phyloP scores from a whole-genome alignment of 2,888 invertebrate genomes.

The Lithophane ornitopus region DNA sequence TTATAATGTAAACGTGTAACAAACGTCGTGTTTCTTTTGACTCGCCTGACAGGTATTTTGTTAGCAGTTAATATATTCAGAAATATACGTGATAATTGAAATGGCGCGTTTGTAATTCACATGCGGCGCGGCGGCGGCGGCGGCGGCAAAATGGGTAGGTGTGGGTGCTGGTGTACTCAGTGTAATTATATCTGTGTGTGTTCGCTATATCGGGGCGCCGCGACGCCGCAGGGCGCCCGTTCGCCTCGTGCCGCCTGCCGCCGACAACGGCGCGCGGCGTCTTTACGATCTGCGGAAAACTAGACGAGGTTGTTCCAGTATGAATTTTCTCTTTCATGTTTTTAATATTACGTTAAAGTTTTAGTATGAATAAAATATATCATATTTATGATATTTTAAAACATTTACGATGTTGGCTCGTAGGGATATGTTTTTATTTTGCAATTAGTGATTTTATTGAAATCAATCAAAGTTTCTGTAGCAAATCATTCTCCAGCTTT shows the following conservation, averaged over 20 bases:
- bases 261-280: not conserved
- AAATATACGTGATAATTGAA: slow-evolving; percentile 61
- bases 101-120: slow-evolving; percentile 56
- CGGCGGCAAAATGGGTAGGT: slow-evolving; percentile 43
- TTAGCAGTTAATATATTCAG: slow-evolving; percentile 47
- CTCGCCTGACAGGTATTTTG: slow-evolving; percentile 48
- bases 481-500: slow-evolving; percentile 13
- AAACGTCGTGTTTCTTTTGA: slow-evolving; percentile 53
- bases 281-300: slow-evolving; percentile 49
- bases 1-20: slow-evolving; percentile 43
- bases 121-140: slow-evolving; percentile 16
- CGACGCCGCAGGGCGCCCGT: slow-evolving; percentile 53
- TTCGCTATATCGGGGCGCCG: slow-evolving; percentile 58
- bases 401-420: slow-evolving; percentile 28
- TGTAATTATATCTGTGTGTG: slow-evolving; percentile 31
- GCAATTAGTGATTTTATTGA: not conserved
- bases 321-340: slow-evolving; percentile 45
- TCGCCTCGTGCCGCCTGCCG: slow-evolving; percentile 57
- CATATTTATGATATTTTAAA: slow-evolving; percentile 32
- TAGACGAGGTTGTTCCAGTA: slow-evolving; percentile 20
- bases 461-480: slow-evolving; percentile 4
- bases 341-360: slow-evolving; percentile 13
- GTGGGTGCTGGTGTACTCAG: slow-evolving; percentile 27
- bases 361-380: slow-evolving; percentile 49
- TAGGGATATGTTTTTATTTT: slow-evolving; percentile 17